Evolutionary conservation across 2,113 vertebrate species (phyloP).

Genomic region (Centropristis striata): DNA sequence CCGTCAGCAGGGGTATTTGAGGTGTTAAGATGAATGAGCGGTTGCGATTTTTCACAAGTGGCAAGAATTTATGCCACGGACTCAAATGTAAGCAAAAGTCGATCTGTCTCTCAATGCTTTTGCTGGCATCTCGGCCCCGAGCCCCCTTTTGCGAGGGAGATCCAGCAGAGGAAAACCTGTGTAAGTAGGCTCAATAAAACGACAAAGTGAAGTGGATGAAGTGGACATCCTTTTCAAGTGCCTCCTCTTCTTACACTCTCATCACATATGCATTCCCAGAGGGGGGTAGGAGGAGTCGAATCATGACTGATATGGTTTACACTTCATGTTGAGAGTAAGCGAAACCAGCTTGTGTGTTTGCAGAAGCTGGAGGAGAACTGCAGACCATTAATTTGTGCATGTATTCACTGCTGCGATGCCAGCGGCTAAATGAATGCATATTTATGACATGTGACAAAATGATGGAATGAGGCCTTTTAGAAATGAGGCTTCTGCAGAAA

Average conservation of each 20-base stretch:
- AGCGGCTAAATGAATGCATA: conserved; percentile 63
- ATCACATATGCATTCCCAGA: background rate
- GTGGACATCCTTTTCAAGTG: conserved; percentile 34
- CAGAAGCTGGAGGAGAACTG: conserved; percentile 15
- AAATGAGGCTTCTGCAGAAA: conserved; percentile 37
- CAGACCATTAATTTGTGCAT: conserved; percentile 52
- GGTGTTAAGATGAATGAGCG: conserved; percentile 61
- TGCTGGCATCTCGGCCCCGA: conserved; percentile 13
- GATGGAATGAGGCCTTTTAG: conserved; percentile 62
- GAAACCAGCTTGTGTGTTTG: conserved; percentile 35
- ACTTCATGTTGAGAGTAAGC: conserved; percentile 16
- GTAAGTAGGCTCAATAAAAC: conserved; percentile 25
- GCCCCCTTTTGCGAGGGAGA: conserved; percentile 1
- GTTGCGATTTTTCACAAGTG: conserved; percentile 58
- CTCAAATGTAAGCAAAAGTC: conserved; percentile 36
- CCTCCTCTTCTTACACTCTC: conserved; percentile 15
- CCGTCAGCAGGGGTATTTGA: conserved; percentile 58
- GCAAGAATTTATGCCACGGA: conserved; percentile 8
- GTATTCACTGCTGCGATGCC: conserved; percentile 39
- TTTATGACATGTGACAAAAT: conserved; percentile 68
- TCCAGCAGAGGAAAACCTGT: conserved; percentile 11
- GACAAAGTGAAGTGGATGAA: conserved; percentile 20
- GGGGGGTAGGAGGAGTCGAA: background rate
- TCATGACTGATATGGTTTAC: conserved; percentile 33
- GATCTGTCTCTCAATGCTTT: conserved; percentile 41